phyloP scores from a whole-genome alignment of 1,140 invertebrate genomes.

The Phymastichus coffea region DNA sequence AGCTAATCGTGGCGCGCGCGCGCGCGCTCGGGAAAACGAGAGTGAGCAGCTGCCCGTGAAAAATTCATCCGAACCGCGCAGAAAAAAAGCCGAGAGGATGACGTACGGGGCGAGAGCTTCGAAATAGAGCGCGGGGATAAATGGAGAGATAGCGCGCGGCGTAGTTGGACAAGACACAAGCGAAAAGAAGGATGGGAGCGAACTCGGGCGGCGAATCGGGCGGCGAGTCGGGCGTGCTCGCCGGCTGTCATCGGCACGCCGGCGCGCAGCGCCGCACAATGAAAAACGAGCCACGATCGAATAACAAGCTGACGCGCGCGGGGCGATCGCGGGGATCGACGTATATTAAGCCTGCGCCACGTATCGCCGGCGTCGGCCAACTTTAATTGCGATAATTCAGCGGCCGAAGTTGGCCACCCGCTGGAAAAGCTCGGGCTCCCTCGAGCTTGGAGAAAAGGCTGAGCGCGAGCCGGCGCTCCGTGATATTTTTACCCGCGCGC shows the following conservation, averaged over 20 bases:
- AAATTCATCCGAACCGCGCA: too few species aligned
- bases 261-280: slow-evolving; percentile 3
- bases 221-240: slow-evolving; percentile 7
- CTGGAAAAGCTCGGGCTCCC: too few species aligned
- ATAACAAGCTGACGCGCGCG: slow-evolving; percentile 9
- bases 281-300: slow-evolving; percentile 17
- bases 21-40: too few species aligned
- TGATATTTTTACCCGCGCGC: neutral
- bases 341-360: too few species aligned
- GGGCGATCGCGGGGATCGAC: neutral
- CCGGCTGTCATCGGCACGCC: slow-evolving; percentile 18
- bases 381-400: slow-evolving; percentile 38
- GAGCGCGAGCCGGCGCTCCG: slow-evolving; percentile 26
- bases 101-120: neutral
- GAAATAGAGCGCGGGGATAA: slow-evolving; percentile 5
- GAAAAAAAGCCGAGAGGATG: too few species aligned
- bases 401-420: too few species aligned
- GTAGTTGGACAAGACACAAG: neutral
- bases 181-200: neutral
- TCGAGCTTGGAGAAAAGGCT: slow-evolving; percentile 25
- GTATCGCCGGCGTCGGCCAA: too few species aligned
- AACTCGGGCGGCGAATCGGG: neutral
- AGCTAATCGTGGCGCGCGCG: too few species aligned
- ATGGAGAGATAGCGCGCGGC: neutral
- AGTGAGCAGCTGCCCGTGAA: too few species aligned